phyloP scores from a whole-genome alignment of 1,140 invertebrate species.

The Hormaphis cornu region DNA sequence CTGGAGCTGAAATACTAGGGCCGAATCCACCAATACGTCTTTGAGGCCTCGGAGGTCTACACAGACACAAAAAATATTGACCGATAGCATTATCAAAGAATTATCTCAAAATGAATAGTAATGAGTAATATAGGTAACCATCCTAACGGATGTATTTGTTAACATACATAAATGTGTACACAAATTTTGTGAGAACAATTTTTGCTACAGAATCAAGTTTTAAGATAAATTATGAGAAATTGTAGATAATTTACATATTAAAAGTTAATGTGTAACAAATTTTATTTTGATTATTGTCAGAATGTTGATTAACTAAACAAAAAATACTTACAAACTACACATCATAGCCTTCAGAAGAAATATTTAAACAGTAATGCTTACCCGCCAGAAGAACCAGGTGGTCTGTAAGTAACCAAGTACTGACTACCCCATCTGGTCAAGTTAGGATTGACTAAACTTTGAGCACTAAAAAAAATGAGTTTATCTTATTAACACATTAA shows the following conservation, averaged over 20 bases:
- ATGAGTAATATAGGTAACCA: too few relatives aligned
- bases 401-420: conserved; percentile 11
- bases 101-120: too few relatives aligned
- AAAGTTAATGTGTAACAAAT: too few relatives aligned
- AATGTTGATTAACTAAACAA: too few relatives aligned
- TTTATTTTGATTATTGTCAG: too few relatives aligned
- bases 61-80: not conserved
- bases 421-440: conserved; percentile 28
- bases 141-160: too few relatives aligned
- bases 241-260: too few relatives aligned
- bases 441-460: conserved; percentile 10
- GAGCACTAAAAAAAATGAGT: not conserved
- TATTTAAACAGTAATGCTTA: not conserved
- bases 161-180: too few relatives aligned
- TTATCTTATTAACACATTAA: not conserved
- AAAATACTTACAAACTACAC: too few relatives aligned
- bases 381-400: conserved; percentile 10
- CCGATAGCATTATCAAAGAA: not conserved
- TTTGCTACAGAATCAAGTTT: too few relatives aligned
- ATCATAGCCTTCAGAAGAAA: not conserved
- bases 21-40: conserved; percentile 26
- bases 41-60: conserved; percentile 2
- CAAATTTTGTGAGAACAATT: too few relatives aligned
- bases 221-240: too few relatives aligned
- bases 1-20: conserved; percentile 10